Percentiles rank a stretch among this genome's conserved stretches.
Evolutionary conservation across 2,888 invertebrate genomes (phyloP).

Genomic region (Neocrepidodera transversa): DNA sequence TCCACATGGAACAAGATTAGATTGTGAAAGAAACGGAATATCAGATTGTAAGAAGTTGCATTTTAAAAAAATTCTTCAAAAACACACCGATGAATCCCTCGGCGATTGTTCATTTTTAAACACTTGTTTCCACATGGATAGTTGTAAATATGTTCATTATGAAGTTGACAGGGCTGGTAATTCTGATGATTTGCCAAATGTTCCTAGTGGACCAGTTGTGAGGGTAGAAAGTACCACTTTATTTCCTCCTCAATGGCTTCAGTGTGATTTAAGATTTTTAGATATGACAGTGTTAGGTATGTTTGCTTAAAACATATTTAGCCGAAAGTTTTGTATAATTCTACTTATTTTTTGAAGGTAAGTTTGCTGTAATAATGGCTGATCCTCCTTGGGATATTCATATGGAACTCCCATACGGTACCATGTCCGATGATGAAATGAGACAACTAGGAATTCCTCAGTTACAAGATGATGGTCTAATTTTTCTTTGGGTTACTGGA

Average conservation of each 20-base stretch:
- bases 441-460: slow-evolving; percentile 91
- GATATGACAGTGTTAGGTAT: slow-evolving; percentile 88
- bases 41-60: slow-evolving; percentile 86
- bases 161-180: slow-evolving; percentile 84
- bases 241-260: slow-evolving; percentile 95
- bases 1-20: slow-evolving; percentile 91
- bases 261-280: slow-evolving; percentile 90
- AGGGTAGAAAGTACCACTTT: slow-evolving; percentile 67
- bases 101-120: slow-evolving; percentile 97
- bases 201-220: slow-evolving; percentile 48
- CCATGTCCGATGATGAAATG: slow-evolving; percentile 99
- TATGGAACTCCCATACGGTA: slow-evolving; percentile 98
- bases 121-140: slow-evolving; percentile 99
- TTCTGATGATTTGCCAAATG: slow-evolving; percentile 56
- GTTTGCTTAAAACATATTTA: too few species aligned
- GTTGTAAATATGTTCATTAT: slow-evolving; percentile 98
- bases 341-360: slow-evolving; percentile 64
- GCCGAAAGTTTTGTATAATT: neutral
- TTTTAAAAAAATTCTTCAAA: slow-evolving; percentile 95
- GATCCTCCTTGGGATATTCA: slow-evolving; percentile 99
- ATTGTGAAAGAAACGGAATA: slow-evolving; percentile 72
- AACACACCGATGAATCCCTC: slow-evolving; percentile 78
- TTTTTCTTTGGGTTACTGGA: slow-evolving; percentile 98
- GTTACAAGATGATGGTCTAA: slow-evolving; percentile 93
- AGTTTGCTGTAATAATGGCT: slow-evolving; percentile 98